Percentiles rank a stretch among this genome's conserved stretches.
Evolutionary conservation across 2,888 invertebrate species (phyloP).

Genomic region (Cloeon dipterum): DNA sequence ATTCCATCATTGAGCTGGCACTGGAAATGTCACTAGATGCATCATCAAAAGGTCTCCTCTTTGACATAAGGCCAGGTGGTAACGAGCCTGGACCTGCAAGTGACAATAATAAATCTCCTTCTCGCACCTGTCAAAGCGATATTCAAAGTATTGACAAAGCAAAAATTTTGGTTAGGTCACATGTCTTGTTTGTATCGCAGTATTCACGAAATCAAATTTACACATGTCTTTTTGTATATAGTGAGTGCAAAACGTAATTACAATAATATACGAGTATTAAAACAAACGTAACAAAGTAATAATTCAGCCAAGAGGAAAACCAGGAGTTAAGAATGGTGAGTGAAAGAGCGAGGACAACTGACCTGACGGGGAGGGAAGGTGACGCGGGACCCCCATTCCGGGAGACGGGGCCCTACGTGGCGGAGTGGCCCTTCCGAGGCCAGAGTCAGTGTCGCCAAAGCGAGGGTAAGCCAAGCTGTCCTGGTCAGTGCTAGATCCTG

Average conservation of each 20-base stretch:
- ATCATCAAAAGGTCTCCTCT: constrained; percentile 43
- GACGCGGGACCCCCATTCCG: constrained; percentile 46
- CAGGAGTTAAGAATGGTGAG: neutral
- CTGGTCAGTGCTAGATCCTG: constrained; percentile 30
- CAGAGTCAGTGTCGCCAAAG: constrained; percentile 53
- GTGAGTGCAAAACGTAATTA: too few species aligned
- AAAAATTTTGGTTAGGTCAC: too few species aligned
- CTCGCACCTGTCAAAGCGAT: too few species aligned
- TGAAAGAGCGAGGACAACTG: neutral
- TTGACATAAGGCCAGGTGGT: constrained; percentile 53
- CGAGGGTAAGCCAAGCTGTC: constrained; percentile 28
- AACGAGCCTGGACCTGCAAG: constrained; percentile 43
- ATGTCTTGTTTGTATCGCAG: too few species aligned
- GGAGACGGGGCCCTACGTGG: constrained; percentile 71
- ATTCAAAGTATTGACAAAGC: too few species aligned
- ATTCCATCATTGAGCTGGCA: constrained; percentile 46
- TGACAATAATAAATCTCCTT: too few species aligned
- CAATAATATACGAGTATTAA: too few species aligned
- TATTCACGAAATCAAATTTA: too few species aligned
- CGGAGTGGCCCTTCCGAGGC: constrained; percentile 67
- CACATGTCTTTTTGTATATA: too few species aligned
- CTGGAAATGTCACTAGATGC: constrained; percentile 68
- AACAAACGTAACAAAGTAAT: neutral
- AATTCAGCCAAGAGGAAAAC: neutral
- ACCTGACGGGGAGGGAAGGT: constrained; percentile 58